Evolutionary conservation across 2,888 invertebrate species (phyloP).

Genomic region (Schizaphis graminum): DNA sequence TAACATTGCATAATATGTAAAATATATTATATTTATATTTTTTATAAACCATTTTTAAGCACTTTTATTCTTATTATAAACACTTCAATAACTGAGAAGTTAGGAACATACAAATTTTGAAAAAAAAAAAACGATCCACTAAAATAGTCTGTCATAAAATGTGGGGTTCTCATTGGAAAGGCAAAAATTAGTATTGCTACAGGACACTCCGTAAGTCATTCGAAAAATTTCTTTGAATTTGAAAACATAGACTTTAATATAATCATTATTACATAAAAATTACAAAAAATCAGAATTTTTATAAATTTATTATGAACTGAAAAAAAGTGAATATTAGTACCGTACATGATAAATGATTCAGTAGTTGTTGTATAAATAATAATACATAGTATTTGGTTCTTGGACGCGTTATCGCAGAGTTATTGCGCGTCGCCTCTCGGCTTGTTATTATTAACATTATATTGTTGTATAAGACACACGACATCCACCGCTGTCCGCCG

Average conservation of each 20-base stretch:
- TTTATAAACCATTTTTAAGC: neutral
- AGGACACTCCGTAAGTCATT: neutral
- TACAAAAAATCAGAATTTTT: neutral
- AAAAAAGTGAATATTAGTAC: neutral
- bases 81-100: neutral
- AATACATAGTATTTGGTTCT: neutral
- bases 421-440: neutral
- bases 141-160: neutral
- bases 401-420: neutral
- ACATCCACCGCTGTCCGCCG: neutral
- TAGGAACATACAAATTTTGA: neutral
- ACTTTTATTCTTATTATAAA: neutral
- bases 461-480: constrained; percentile 13
- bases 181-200: neutral
- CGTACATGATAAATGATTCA: neutral
- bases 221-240: neutral
- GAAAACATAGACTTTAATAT: neutral
- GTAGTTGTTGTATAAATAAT: neutral
- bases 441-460: neutral
- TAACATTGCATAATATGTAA: neutral
- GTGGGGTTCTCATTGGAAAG: neutral
- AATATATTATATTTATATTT: neutral
- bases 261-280: neutral
- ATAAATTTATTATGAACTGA: neutral
- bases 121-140: neutral